A percentile compares a stretch with the other conserved stretches of the same genome.
Evolutionary conservation across 2,888 invertebrate genomes (phyloP).

Genomic region (Seladonia tumulorum): DNA sequence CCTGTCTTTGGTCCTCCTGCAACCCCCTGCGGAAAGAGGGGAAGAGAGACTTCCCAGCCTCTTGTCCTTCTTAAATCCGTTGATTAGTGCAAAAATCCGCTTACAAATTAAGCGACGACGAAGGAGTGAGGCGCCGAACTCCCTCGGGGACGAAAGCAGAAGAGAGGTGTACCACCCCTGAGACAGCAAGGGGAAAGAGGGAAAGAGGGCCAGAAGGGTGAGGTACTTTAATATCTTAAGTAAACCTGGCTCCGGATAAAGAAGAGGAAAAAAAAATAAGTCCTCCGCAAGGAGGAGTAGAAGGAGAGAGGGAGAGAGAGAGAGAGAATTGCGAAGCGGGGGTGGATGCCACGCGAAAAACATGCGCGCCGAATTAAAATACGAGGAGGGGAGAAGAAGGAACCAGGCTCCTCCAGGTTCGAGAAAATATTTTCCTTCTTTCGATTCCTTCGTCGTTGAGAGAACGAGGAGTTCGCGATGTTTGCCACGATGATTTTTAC

Average conservation of each 20-base stretch:
- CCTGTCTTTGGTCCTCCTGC: conserved; percentile 68
- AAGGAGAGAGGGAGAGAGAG: conserved; percentile 27
- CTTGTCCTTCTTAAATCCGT: conserved; percentile 80
- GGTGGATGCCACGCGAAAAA: conserved; percentile 71
- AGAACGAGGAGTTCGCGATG: neutral
- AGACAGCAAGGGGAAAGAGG: conserved; percentile 55
- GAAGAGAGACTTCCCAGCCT: conserved; percentile 30
- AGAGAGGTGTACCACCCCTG: conserved; percentile 39
- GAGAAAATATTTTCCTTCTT: conserved; percentile 23
- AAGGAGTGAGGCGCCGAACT: conserved; percentile 74
- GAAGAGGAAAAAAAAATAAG: conserved; percentile 75
- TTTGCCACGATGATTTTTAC: conserved; percentile 5
- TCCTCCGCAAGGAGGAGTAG: conserved; percentile 66
- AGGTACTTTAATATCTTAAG: conserved; percentile 84
- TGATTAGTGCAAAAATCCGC: conserved; percentile 84
- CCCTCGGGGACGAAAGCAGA: conserved; percentile 53
- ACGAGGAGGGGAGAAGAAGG: conserved; percentile 41
- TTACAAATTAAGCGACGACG: conserved; percentile 83
- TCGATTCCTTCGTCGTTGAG: neutral
- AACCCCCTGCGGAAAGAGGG: neutral
- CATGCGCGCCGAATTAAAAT: conserved; percentile 82
- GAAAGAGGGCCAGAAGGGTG: conserved; percentile 63
- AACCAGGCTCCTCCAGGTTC: conserved; percentile 1
- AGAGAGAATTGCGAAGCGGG: conserved; percentile 14
- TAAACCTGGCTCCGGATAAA: conserved; percentile 78